Percentiles rank a stretch among this genome's conserved stretches.
These are phyloP conservation scores for Anoplopoma fimbria DNA, from an alignment of 2,113 vertebrate genomes.

Conservation along the genomic window DNA sequence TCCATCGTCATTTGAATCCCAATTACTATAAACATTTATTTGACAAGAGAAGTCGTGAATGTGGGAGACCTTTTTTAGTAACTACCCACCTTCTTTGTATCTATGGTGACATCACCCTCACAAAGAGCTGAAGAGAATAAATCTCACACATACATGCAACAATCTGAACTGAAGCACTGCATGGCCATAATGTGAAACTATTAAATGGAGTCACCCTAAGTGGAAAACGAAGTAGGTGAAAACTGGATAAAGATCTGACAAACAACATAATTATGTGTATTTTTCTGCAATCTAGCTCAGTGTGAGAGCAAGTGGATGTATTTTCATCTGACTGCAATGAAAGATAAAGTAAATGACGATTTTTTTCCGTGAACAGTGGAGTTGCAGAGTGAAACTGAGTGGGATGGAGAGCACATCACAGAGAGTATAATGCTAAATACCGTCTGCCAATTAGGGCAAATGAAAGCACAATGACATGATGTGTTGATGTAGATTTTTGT, in stretches of 20 bases:
- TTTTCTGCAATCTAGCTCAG: neutral
- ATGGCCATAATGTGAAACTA: slow-evolving; percentile 11
- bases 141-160: slow-evolving; percentile 9
- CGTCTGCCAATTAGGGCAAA: slow-evolving; percentile 40
- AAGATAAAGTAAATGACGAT: slow-evolving; percentile 20
- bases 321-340: slow-evolving; percentile 31
- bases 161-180: slow-evolving; percentile 4
- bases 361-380: slow-evolving; percentile 4
- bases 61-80: slow-evolving; percentile 63
- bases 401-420: slow-evolving; percentile 8
- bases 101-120: slow-evolving; percentile 80
- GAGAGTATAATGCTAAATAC: neutral
- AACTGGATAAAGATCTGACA: neutral
- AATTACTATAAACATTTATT: slow-evolving; percentile 19
- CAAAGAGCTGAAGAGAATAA: slow-evolving; percentile 63
- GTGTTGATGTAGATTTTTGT: slow-evolving; percentile 8
- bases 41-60: slow-evolving; percentile 49
- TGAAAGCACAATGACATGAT: slow-evolving; percentile 22
- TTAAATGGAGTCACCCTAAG: neutral
- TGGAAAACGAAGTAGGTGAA: neutral
- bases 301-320: slow-evolving; percentile 1
- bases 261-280: slow-evolving; percentile 22
- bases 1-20: slow-evolving; percentile 6
- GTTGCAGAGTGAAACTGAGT: slow-evolving; percentile 16
- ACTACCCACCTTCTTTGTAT: slow-evolving; percentile 74